Evolutionary conservation across 2,888 invertebrate genomes (phyloP).

Genomic region (Trachelus troglodyta): DNA sequence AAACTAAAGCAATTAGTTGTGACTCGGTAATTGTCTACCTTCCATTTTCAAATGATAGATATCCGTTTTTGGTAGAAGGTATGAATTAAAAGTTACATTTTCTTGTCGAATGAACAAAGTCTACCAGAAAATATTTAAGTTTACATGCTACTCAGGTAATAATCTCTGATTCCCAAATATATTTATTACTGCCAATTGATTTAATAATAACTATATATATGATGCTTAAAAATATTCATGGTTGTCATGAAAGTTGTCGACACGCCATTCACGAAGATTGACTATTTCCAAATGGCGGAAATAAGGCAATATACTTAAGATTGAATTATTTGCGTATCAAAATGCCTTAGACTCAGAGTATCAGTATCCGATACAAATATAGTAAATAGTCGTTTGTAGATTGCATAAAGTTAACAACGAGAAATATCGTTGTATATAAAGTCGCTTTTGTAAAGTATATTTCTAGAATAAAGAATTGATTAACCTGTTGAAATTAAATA

Average conservation of each 20-base stretch:
- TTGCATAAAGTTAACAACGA: background rate
- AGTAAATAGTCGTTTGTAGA: background rate
- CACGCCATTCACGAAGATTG: too few species aligned
- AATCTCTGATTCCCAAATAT: background rate
- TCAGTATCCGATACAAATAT: background rate
- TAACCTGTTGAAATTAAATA: conserved; percentile 9
- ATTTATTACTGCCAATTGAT: background rate
- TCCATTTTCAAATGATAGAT: background rate
- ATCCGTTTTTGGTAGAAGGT: background rate
- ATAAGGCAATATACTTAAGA: background rate
- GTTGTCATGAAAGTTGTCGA: background rate
- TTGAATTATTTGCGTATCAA: background rate
- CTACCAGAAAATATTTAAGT: background rate
- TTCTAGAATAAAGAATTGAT: conserved; percentile 22
- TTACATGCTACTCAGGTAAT: background rate
- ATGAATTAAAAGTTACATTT: background rate
- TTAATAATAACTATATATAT: background rate
- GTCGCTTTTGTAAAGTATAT: conserved; percentile 28
- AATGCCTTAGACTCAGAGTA: background rate
- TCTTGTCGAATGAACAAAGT: background rate
- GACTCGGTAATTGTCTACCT: background rate
- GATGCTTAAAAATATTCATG: background rate
- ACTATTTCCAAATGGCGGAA: background rate
- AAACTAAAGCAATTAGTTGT: background rate
- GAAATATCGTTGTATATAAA: conserved; percentile 10